Base-by-base conservation (phyloP, 2,888 invertebrate species). In the Acheta domesticus region DNA sequence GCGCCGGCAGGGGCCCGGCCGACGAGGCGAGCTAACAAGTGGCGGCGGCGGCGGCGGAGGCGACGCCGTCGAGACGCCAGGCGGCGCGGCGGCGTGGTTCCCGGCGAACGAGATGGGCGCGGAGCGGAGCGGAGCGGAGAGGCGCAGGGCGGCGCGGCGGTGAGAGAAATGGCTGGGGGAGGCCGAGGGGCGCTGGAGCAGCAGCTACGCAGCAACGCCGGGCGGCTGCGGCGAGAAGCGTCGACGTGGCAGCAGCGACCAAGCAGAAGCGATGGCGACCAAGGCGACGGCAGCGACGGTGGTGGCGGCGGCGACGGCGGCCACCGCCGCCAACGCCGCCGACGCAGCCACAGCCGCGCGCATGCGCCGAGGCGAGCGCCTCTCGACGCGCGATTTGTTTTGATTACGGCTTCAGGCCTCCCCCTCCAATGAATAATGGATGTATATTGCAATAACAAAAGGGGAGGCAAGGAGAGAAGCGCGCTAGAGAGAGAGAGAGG, bases 401-500 rank as follows among this genome's bases (percentile, higher is more conserved):
- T 82, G 83, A 83, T 83, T 83, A 83, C 82, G 82, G 78, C 81
- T 81, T 74, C 81, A 79, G 80, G 74, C 79, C 80, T 79, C 79
- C 83, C 82, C 81, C 78, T 80, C 81, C 83, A 78, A 82, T 83
- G 83, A 83, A 83, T 83, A 83, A 83, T 83, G 83, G 82, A 83
- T 83, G 82, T 82, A 82, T 82, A 82, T 82, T 82, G 83, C 82
- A 83, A 83, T 83, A 83, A 82, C 82, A 82, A 82, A 82, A 80
- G 80, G 82, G 81, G 78, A 73, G 77, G 77, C 74, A 75, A 77
- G 14, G 76, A 77, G 77, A 49, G 77, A 74, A 49, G 23, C 49
- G 48, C 21, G 50, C 21, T 16, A 73, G 74, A 74, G 80, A 76
- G 23, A 19, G 80, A 76, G 80, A 76, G 78, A 73, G 73, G 48